Base-by-base conservation (phyloP, 1,140 invertebrate species). In the Grapholita molesta region DNA sequence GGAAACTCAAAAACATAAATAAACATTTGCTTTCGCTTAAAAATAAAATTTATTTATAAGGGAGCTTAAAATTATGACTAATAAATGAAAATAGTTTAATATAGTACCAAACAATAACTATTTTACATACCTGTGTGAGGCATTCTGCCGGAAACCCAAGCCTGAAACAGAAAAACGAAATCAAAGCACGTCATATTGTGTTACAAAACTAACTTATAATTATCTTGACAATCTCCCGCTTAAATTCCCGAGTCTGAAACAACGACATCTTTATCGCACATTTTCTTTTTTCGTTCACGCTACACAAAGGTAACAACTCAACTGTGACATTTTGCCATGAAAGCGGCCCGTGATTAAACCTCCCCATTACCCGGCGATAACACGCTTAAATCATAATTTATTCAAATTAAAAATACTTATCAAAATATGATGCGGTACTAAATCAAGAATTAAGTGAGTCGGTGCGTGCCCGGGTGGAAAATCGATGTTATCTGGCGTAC, bases 381-480 rank as follows among this genome's bases (percentile, higher is more conserved):
- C 79, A 79, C 82, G 76, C 84, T 89, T 88, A 88, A 89, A 91
- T 89, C 80, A 91, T 91, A 91, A 91, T 91, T 90, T 91, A 91
- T 90, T 89, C 88, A 91, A 90, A 91, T 91, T 90, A 91, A 90
- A 90, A 91, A 91, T 90, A 91, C 88, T 91, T 91, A 91, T 90
- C 88, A 86, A 84, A 87, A 85, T 88, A 86, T 89, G 89, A 91
- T 91, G 89, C 86, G 89, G 89, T 89, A 82, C 73, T 91, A 91
- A 90, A 87, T 91, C 83, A 89, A 70, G 75, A 86, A 85, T 90
- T 89, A 91, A 91, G 89, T 90, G 83, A 90, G 77, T 66, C 67
- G 74, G 89, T 89, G 89, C 86, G 89, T 88, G 89, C 69, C 57
- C 72, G 32, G 65, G 65, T 76, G 66, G 79, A 81, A 88, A 86